Evolutionary conservation across 2,888 invertebrate genomes (phyloP), one percentile per base, ranked within the genome.

Genomic region (Drosophila siamana): DNA sequence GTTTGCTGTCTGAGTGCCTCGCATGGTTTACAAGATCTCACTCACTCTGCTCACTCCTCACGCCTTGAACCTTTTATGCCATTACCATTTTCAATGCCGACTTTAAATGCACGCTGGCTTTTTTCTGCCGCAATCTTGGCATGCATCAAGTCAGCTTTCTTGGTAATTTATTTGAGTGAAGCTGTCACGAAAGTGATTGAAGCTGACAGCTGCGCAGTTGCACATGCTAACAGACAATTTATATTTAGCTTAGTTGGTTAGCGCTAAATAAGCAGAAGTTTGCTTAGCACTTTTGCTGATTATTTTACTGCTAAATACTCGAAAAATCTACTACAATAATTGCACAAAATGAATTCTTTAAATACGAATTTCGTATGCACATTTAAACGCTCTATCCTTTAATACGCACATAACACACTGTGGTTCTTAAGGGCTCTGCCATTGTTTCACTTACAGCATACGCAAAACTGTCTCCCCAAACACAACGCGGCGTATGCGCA

Each of bases 311-410:
- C 15, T 15, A 15, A 38, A 13, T 38, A 36, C 3, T 11, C 8
- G 28, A 16, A 54, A 54, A 22, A n/a, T 9, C 6, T 16, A 16
- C 16, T 41, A 28, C 28, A n/a, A 52, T 44, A 16, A 41, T 19
- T 9, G 11, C 11, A 8, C 6, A 41, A n/a, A n/a, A n/a, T n/a
- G n/a, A n/a, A n/a, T n/a, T n/a, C n/a, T 19, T 41, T 41, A 41
- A 9, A n/a, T 9, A 15, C 19, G 15, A n/a, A 38, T 59, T 15
- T 36, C 26, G 43, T 44, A 33, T 16, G 61, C 33, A 46, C 15
- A 57, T 41, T 59, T 72, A 51, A 73, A 55, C 19, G 36, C 11
- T 54, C 16, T 46, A 55, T 52, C 43, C 72, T 15, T 66, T 52
- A 52, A 50, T 57, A 28, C 24, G 13, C 61, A 43, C 41, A 26